Conservation (phyloP, 2,888 invertebrate species). For the Leptopterna dolabrata region DNA sequence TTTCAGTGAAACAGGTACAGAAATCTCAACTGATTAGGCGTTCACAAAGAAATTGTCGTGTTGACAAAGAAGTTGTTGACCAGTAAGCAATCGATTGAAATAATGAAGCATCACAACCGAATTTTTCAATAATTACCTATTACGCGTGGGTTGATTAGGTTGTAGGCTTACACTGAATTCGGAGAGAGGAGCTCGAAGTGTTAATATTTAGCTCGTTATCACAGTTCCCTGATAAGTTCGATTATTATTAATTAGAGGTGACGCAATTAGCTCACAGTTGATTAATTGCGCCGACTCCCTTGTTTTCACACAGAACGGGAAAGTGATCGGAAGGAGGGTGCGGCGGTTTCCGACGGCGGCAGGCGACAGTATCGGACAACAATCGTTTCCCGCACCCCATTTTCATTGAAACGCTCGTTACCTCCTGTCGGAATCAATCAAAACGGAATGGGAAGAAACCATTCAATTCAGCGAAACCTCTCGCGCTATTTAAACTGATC, state of each 20-base stretch:
- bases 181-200: neutral
- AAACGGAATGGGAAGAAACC: conserved; percentile 11
- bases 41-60: no score
- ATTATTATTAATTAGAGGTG: neutral
- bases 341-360: neutral
- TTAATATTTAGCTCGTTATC: neutral
- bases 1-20: no score
- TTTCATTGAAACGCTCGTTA: neutral
- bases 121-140: no score
- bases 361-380: neutral
- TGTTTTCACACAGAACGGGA: neutral
- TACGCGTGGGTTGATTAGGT: no score
- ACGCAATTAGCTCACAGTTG: neutral
- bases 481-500: conserved; percentile 2
- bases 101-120: no score
- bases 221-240: neutral
- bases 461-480: neutral
- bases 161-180: no score
- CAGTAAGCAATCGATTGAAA: no score
- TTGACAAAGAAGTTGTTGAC: no score
- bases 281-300: neutral
- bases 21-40: no score
- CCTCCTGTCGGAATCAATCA: conserved; percentile 7
- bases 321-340: neutral
- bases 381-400: neutral